Conservation (phyloP, 2,888 invertebrate genomes). For the Nomada lathburiana region DNA sequence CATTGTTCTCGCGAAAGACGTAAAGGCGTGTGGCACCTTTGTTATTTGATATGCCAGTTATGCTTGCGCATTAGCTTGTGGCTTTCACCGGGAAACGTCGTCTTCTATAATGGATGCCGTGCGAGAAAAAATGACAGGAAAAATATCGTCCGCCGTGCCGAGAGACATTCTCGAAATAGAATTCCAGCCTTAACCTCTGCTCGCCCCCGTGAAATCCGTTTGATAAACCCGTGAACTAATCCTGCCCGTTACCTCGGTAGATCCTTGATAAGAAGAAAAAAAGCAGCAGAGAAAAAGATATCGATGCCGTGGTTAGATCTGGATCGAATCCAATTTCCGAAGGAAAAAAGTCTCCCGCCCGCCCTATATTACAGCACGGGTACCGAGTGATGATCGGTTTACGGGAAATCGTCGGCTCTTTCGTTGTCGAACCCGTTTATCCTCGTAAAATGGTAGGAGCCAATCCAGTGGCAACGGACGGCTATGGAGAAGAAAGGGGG, state of each 20-base stretch:
- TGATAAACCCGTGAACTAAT: conserved; percentile 29
- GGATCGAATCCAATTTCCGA: conserved; percentile 7
- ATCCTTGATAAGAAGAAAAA: background rate
- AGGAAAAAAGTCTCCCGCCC: conserved; percentile 27
- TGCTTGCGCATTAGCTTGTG: too few relatives aligned
- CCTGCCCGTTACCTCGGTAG: background rate
- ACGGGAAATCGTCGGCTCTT: conserved; percentile 42
- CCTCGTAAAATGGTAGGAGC: conserved; percentile 49
- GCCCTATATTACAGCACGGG: conserved; percentile 34
- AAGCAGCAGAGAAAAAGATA: background rate
- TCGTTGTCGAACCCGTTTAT: conserved; percentile 37
- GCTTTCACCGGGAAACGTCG: background rate
- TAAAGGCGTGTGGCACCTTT: too few relatives aligned
- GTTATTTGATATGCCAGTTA: too few relatives aligned
- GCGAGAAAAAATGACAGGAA: background rate
- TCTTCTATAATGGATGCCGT: background rate
- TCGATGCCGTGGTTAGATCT: background rate
- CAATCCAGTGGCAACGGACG: conserved; percentile 40
- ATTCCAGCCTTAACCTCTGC: conserved; percentile 18
- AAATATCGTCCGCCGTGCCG: background rate
- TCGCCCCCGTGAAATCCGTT: conserved; percentile 9
- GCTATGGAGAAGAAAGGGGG: conserved; percentile 3
- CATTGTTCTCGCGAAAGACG: too few relatives aligned
- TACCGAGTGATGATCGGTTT: conserved; percentile 44
- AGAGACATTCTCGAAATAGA: conserved; percentile 22